These are phyloP conservation scores for Nasonia oneida DNA, from an alignment of 2,888 invertebrate genomes.

Conservation along the genomic window DNA sequence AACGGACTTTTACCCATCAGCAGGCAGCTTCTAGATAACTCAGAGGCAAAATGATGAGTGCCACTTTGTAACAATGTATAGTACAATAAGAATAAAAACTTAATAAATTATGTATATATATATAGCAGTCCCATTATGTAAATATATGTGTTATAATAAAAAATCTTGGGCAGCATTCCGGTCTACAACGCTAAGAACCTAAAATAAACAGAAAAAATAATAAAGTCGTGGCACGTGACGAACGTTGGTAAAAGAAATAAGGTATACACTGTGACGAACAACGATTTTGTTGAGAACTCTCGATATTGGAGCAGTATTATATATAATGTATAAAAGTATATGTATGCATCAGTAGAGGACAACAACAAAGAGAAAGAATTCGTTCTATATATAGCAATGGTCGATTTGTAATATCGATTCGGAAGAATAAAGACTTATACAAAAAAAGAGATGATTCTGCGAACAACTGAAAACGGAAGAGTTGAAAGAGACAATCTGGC, in stretches of 20 bases:
- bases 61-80: slow-evolving; percentile 50
- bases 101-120: slow-evolving; percentile 21
- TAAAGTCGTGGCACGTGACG: background rate
- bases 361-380: slow-evolving; percentile 34
- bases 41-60: slow-evolving; percentile 47
- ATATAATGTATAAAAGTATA: slow-evolving; percentile 8
- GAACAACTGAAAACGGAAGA: slow-evolving; percentile 39
- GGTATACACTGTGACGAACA: slow-evolving; percentile 35
- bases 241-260: background rate
- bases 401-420: background rate
- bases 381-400: slow-evolving; percentile 40
- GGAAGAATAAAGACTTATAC: too few relatives aligned
- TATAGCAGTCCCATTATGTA: slow-evolving; percentile 39
- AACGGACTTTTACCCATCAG: slow-evolving; percentile 61
- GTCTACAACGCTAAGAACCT: slow-evolving; percentile 51
- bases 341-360: slow-evolving; percentile 13
- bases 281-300: slow-evolving; percentile 19
- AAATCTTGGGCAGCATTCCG: slow-evolving; percentile 51
- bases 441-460: slow-evolving; percentile 19
- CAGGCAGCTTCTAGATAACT: slow-evolving; percentile 44
- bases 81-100: slow-evolving; percentile 28
- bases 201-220: slow-evolving; percentile 30
- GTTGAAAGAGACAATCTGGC: slow-evolving; percentile 33
- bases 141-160: slow-evolving; percentile 20
- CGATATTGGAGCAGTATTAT: slow-evolving; percentile 8